Conservation (phyloP, 1,140 invertebrate species). For the Paramacrobiotus metropolitanus region DNA sequence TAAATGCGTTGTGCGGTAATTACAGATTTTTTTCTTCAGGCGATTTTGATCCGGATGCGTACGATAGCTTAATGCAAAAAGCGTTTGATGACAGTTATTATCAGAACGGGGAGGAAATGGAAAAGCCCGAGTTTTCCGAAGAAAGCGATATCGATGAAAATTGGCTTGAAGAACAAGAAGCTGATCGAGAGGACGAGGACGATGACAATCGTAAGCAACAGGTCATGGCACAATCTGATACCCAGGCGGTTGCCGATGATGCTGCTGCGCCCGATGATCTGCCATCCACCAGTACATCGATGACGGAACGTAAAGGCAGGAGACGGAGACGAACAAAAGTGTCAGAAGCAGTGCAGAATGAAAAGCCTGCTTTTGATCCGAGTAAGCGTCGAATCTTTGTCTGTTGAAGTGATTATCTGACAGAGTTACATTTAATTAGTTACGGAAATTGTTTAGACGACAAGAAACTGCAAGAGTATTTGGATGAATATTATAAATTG, state of each 20-base stretch:
- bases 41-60: slow-evolving; percentile 76
- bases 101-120: slow-evolving; percentile 31
- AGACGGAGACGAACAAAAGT: slow-evolving; percentile 34
- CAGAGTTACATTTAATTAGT: slow-evolving; percentile 9
- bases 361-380: slow-evolving; percentile 61
- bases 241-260: too few species aligned
- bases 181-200: slow-evolving; percentile 49
- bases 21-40: slow-evolving; percentile 39
- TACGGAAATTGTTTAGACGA: too few species aligned
- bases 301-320: background rate
- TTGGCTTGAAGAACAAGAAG: slow-evolving; percentile 37
- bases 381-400: slow-evolving; percentile 19
- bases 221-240: too few species aligned
- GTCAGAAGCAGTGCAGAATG: slow-evolving; percentile 36
- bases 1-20: too few species aligned
- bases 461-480: slow-evolving; percentile 57
- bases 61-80: slow-evolving; percentile 62
- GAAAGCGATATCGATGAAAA: slow-evolving; percentile 1
- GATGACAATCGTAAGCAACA: slow-evolving; percentile 18
- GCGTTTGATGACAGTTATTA: slow-evolving; percentile 73
- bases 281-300: background rate
- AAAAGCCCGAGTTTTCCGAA: slow-evolving; percentile 16
- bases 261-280: background rate
- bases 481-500: slow-evolving; percentile 77
- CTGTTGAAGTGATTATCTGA: slow-evolving; percentile 1